Evolutionary conservation across 1,140 invertebrate genomes (phyloP).

Genomic region (Gryllus bimaculatus): DNA sequence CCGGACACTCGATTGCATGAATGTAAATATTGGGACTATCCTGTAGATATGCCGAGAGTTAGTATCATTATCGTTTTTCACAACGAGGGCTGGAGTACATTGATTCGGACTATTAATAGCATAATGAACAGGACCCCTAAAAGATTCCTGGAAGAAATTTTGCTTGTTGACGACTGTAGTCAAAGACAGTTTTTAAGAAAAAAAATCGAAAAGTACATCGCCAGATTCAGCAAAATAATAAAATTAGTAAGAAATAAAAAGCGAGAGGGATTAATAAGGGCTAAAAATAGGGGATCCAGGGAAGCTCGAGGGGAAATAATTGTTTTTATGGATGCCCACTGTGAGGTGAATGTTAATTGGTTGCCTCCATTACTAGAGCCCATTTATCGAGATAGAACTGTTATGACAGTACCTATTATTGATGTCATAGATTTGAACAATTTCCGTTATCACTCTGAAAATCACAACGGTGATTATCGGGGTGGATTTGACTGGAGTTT

Average conservation of each 20-base stretch:
- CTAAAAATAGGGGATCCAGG: constrained; percentile 69
- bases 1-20: constrained; percentile 67
- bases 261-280: constrained; percentile 74
- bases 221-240: constrained; percentile 56
- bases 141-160: constrained; percentile 71
- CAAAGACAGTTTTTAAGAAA: constrained; percentile 68
- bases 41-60: constrained; percentile 51
- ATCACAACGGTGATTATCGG: constrained; percentile 50
- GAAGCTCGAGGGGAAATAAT: constrained; percentile 70
- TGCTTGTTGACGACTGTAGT: constrained; percentile 90
- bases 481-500: constrained; percentile 85
- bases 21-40: constrained; percentile 49
- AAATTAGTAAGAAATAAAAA: constrained; percentile 63
- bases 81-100: constrained; percentile 87
- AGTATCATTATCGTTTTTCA: constrained; percentile 85
- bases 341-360: constrained; percentile 72
- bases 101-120: constrained; percentile 76
- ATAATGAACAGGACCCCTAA: constrained; percentile 73
- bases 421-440: constrained; percentile 83
- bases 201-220: constrained; percentile 59
- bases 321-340: constrained; percentile 89
- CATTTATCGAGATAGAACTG: constrained; percentile 65
- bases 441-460: constrained; percentile 65
- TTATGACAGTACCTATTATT: constrained; percentile 83
- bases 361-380: constrained; percentile 75